Evolutionary conservation across 2,113 vertebrate species (phyloP).

Genomic region (Ginglymostoma cirratum): DNA sequence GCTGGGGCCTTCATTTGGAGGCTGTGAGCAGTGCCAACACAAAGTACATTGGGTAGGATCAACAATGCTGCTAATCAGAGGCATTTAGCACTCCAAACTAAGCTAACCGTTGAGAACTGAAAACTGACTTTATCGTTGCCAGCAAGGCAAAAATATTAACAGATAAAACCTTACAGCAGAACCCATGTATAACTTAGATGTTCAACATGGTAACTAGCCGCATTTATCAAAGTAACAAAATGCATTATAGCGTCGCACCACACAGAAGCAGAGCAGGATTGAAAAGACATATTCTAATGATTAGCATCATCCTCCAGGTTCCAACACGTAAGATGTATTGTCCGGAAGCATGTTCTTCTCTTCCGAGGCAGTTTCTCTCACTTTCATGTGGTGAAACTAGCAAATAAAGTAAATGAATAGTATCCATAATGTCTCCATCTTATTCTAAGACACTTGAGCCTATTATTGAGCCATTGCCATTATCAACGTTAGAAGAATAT

Average conservation of each 20-base stretch:
- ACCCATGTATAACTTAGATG: neutral
- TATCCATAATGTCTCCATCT: no score
- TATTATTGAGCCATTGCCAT: no score
- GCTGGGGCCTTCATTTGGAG: neutral
- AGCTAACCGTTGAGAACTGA: no score
- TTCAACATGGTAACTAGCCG: neutral
- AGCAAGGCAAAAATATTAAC: neutral
- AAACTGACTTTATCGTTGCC: neutral
- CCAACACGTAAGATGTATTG: neutral
- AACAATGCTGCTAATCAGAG: neutral
- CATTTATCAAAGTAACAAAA: neutral
- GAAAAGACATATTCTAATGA: neutral
- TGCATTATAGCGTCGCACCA: neutral
- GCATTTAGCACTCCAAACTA: neutral
- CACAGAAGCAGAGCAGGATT: neutral
- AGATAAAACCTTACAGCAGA: neutral
- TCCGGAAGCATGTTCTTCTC: no score
- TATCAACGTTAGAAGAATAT: no score
- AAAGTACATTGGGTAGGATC: neutral
- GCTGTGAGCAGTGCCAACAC: neutral
- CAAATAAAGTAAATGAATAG: no score
- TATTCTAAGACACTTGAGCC: no score
- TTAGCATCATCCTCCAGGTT: neutral
- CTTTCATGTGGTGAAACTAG: no score
- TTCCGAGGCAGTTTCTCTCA: no score